Percentiles rank a stretch among this genome's conserved stretches.
These are phyloP conservation scores for Tokudaia muenninki DNA, from an alignment of 2,797 vertebrate genomes.

Conservation along the genomic window DNA sequence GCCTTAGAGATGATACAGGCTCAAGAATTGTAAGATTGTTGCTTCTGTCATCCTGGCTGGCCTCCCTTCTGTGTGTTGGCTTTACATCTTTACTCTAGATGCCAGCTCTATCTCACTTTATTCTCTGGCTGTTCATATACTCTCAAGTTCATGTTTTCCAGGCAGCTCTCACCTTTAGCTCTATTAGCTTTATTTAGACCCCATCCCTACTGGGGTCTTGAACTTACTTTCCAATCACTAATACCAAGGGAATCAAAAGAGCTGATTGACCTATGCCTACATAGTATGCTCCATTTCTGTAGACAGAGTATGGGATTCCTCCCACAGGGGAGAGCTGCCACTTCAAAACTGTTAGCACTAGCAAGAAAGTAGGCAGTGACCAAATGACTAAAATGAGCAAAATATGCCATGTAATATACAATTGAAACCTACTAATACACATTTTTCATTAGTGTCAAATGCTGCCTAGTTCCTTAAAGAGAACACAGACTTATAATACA, in stretches of 20 bases:
- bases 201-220: not conserved
- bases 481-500: constrained; percentile 40
- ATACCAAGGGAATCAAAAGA: not conserved
- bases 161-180: not conserved
- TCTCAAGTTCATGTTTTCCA: not conserved
- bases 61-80: not conserved
- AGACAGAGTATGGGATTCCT: not conserved
- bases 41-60: not conserved
- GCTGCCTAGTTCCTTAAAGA: constrained; percentile 11
- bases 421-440: constrained; percentile 5
- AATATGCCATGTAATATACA: not conserved
- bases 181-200: not conserved
- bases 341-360: not conserved
- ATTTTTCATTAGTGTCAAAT: not conserved
- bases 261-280: not conserved
- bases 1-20: not conserved
- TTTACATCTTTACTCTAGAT: not conserved
- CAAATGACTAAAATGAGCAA: not conserved
- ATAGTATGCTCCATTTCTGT: not conserved
- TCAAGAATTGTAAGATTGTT: not conserved
- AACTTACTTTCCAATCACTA: not conserved
- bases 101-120: not conserved
- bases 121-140: not conserved
- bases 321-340: not conserved
- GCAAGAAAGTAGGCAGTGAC: not conserved